These are phyloP conservation scores for Taphrorychus bicolor DNA, from an alignment of 2,888 invertebrate genomes.

Conservation along the genomic window DNA sequence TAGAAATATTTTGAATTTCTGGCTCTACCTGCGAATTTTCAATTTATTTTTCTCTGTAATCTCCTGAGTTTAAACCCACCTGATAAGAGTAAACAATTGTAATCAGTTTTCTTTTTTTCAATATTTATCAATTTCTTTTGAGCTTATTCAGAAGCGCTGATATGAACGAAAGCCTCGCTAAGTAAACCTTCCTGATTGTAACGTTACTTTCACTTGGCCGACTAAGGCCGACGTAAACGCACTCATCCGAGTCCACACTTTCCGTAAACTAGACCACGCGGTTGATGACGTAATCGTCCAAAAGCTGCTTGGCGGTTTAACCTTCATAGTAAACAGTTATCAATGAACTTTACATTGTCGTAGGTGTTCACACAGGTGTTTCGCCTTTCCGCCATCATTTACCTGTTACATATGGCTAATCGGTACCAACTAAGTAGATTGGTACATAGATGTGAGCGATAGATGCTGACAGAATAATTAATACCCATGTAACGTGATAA, in stretches of 20 bases:
- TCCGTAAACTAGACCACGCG: slow-evolving; percentile 36
- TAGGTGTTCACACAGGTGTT: slow-evolving; percentile 37
- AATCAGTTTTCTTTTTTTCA: too few species aligned
- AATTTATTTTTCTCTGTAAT: too few species aligned
- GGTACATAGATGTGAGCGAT: neutral
- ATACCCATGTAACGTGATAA: neutral
- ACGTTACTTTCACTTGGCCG: neutral
- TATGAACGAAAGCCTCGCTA: too few species aligned
- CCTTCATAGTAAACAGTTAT: slow-evolving; percentile 46
- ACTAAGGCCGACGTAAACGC: slow-evolving; percentile 23
- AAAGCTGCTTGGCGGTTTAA: slow-evolving; percentile 30
- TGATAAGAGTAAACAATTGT: too few species aligned
- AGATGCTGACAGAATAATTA: neutral
- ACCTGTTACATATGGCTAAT: slow-evolving; percentile 19
- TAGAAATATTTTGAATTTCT: too few species aligned
- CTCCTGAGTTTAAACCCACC: too few species aligned
- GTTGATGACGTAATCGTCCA: slow-evolving; percentile 40
- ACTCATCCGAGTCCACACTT: slow-evolving; percentile 11
- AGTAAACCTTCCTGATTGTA: neutral
- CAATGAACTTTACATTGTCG: slow-evolving; percentile 44
- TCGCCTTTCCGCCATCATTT: slow-evolving; percentile 30
- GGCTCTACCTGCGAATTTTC: too few species aligned
- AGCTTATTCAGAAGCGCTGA: too few species aligned
- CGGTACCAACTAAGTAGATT: slow-evolving; percentile 11
- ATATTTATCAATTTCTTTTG: too few species aligned